Evolutionary conservation across 2,888 invertebrate genomes (phyloP), one percentile per base, ranked within the genome.

Genomic region (Tyria jacobaeae): DNA sequence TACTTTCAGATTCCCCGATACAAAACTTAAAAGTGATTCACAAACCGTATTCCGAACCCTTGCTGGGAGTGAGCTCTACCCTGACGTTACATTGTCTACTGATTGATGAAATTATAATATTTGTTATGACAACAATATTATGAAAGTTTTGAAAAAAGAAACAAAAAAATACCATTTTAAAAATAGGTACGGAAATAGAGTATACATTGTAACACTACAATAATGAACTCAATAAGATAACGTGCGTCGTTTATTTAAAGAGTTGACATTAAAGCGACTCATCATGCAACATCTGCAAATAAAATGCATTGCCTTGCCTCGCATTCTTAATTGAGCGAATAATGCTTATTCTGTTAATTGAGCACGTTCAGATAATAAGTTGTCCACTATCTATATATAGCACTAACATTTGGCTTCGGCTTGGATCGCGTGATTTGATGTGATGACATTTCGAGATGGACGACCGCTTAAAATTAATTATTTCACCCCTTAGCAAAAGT

Each of bases 301-400:
- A 56, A 55, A 47, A 56, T 31, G 17, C 27, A 44, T 55, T 55
- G 44, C 44, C n/a, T 15, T 17, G 25, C 44, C n/a, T 15, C 14
- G 25, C 31, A 44, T 54, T 41, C 9, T 44, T 56, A 57, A 51
- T 39, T 50, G 17, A 39, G 39, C 39, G 27, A 39, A 17, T 34
- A 57, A 35, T 37, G 17, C 48, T 12, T 34, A 49, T n/a, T 35
- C 51, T 52, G 54, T 63, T 76, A 76, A 76, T 62, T 64, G 62
- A 64, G 55, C 44, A 60, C 61, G 60, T 63, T 73, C 57, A 52
- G 62, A 64, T 64, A 69, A 61, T 44, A 44, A 17, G 6, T 41
- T 14, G 25, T 12, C 12, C n/a, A 12, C n/a, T 39, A 53, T n/a
- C 27, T 31, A 25, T 24, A 44, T 44, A 44, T 21, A 21, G 12